Evolutionary conservation across 2,113 vertebrate species (phyloP), one percentile per base, ranked within the genome.

Genomic region (Gallinago paraguaiae): DNA sequence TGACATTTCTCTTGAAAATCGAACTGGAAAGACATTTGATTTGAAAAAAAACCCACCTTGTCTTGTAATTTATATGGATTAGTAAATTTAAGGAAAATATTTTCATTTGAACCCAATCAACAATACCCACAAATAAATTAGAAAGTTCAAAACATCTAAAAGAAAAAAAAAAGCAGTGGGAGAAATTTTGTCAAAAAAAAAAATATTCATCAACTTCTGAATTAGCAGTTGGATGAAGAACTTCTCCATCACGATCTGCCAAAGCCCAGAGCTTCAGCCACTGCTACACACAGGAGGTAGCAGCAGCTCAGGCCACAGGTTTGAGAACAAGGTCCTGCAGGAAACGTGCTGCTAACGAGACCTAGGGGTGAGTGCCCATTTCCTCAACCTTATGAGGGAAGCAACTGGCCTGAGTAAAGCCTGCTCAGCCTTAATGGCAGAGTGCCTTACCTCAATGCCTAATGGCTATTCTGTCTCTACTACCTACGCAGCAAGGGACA

Each of bases 401-500:
- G 27, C 14, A n/a, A n/a, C 39, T 31, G 33, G 50, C 57, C 18
- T 8, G 9, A 59, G 31, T 11, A 25, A 63, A 56, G n/a, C 41
- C 56, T 22, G 6, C 54, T 61, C 33, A 31, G 50, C 41, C 39
- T 19, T 45, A 17, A 39, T 2, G 33, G 31, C 65, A 56, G 56
- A 53, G 76, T 15, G 30, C 46, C 15, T 83, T 51, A 15, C 50
- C 7, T 27, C n/a, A 12, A 41, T 43, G 53, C 0, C 0, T 18
- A 23, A 63, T 0, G 2, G 13, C 17, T 45, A 5, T 25, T 71
- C 57, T 50, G 17, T 39, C 57, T n/a, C 31, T 13, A 18, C 61
- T 16, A 18, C 54, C n/a, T 11, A 3, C 3, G 10, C 0, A 2
- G n/a, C 56, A 48, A 37, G 39, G 35, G 37, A 35, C 2, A 4